Evolutionary conservation across 2,888 invertebrate genomes (phyloP), one percentile per base, ranked within the genome.

Genomic region (Cataglyphis albicans): DNA sequence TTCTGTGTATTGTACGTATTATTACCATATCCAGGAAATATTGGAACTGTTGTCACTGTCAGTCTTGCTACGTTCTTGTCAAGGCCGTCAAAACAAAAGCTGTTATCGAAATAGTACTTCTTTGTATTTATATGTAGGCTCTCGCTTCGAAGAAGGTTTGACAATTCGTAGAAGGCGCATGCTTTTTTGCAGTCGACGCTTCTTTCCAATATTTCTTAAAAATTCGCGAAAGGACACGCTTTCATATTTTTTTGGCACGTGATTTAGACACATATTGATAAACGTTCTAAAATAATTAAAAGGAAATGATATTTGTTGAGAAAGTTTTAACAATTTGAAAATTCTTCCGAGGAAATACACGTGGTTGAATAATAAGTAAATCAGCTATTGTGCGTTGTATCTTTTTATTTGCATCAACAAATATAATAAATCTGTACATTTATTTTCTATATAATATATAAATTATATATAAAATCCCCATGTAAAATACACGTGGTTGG

Each of bases 31-130:
- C 38, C 18, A 35, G 35, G 52, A 48, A 81, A 73, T 35, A 10
- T 32, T 29, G 75, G 80, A 85, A 63, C 55, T 12, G 41, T 72
- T 29, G 81, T 73, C 48, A 75, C 88, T 84, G 88, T 41, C 68
- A 48, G 57, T 65, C 65, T 61, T 57, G 32, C 38, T 57, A 55
- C 44, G 57, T 68, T 78, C 35, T 78, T 44, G 67, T 76, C 81
- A 86, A 86, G 80, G 82, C 80, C 32, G 32, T 59, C 67, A 61
- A 52, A 63, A 75, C 63, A 65, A 64, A 41, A 44, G 7, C 10
- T 32, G 35, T 15, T 55, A 5, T 38, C 25, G 59, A 59, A 29
- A n/a, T 10, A 21, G 18, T 10, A 10, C 2, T 73, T 61, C 18
- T 10, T n/a, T 9, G 9, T 82, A 72, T 81, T 87, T 86, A 38